These are phyloP conservation scores for Catagonus wagneri DNA, from an alignment of 2,113 vertebrate species.

Conservation along the genomic window DNA sequence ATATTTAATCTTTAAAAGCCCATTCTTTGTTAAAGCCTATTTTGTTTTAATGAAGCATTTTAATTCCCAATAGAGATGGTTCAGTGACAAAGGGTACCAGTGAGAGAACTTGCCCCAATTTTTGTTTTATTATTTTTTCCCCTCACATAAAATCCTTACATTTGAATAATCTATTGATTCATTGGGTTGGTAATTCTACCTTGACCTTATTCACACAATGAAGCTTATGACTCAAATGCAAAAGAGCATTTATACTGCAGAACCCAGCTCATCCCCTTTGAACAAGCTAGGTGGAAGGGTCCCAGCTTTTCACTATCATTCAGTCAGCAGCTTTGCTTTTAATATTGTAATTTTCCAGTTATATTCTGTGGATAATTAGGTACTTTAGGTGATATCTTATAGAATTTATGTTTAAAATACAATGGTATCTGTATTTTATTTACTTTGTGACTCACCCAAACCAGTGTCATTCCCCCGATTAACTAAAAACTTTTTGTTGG, in stretches of 20 bases:
- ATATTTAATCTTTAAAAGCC: constrained; percentile 45
- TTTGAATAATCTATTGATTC: constrained; percentile 37
- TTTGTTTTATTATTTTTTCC: neutral
- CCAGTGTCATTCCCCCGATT: neutral
- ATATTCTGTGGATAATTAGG: neutral
- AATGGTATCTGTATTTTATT: neutral
- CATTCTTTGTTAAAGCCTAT: neutral
- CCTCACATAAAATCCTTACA: neutral
- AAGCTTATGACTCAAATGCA: neutral
- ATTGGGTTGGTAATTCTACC: constrained; percentile 6
- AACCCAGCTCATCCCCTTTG: neutral
- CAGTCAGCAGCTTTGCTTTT: neutral
- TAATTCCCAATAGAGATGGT: neutral
- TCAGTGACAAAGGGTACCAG: neutral
- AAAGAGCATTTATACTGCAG: neutral
- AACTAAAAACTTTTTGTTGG: constrained; percentile 23
- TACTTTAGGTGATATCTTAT: neutral
- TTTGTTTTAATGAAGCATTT: constrained; percentile 32
- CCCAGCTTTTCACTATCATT: neutral
- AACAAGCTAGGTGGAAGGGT: neutral
- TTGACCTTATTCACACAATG: constrained; percentile 32
- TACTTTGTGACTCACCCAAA: neutral
- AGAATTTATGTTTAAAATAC: constrained; percentile 45
- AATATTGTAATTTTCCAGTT: neutral
- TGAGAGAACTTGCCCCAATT: neutral